Base-by-base conservation (phyloP, 2,797 vertebrate species). In the Urosaurus nigricauda region DNA sequence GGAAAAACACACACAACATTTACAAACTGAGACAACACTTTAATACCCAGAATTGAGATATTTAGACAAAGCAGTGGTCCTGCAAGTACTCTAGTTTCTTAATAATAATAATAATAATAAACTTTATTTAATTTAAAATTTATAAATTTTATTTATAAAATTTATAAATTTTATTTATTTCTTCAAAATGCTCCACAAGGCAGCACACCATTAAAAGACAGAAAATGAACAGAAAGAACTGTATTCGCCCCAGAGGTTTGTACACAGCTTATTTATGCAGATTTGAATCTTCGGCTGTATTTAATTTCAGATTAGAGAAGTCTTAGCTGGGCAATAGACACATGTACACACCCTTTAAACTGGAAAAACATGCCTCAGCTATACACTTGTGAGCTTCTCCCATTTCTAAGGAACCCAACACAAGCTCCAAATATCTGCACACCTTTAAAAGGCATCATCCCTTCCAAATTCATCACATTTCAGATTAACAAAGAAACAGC, bases 11-110 rank as follows among this genome's bases (percentile, higher is more conserved):
- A 37, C 24, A 32, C 12, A 32, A 60, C 58, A 2, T 78, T 53
- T 78, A 26, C 79, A 58, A 70, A 90, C 90, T 68, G 65, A 68
- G 29, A 29, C 65, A 29, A 68, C 32, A 29, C 29, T 32, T 68
- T 68, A 29, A 32, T 12, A 12, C 29, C 2, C 29, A 68, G 63
- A 32, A 68, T 68, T 9, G 32, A 68, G 26, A 68, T 68, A 12
- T 68, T 68, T 68, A 32, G 26, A 68, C 9, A 26, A 68, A 68
- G 63, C 9, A 68, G 9, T 37, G 56, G 56, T 24, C 56, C 37
- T 7, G n/a, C 26, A 68, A 35, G 0, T 2, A 56, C 8, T 11
- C 19, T 47, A 14, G 26, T 29, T 24, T 65, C n/a, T n/a, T n/a
- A n/a, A n/a, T n/a, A n/a, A n/a, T n/a, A n/a, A n/a, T n/a, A n/a